phyloP scores from a whole-genome alignment of 2,797 vertebrate genomes.

The Pseudochirops corinnae region DNA sequence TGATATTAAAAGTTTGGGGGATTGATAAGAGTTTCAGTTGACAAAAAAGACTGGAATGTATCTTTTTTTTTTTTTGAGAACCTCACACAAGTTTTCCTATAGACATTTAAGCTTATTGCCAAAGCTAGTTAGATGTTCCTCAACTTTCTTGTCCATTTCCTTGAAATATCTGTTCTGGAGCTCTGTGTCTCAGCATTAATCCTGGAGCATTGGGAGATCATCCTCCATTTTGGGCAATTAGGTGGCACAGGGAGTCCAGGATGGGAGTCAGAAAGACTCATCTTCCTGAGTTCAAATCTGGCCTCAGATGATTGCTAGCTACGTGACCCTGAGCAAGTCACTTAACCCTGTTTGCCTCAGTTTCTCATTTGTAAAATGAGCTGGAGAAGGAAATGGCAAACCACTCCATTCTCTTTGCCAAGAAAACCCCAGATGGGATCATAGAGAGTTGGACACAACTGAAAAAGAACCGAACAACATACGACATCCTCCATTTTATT shows the following conservation, averaged over 20 bases:
- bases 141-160: background rate
- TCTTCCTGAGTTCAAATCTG: background rate
- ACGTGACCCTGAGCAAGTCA: too few relatives aligned
- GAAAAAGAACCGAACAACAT: too few relatives aligned
- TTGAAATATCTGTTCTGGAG: background rate
- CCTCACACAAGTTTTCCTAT: background rate
- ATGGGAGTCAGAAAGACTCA: background rate
- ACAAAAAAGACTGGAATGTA: background rate
- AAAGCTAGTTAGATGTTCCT: background rate
- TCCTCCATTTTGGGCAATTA: background rate
- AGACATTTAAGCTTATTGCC: background rate
- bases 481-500: background rate
- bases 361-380: too few relatives aligned
- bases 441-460: too few relatives aligned
- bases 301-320: background rate
- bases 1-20: background rate
- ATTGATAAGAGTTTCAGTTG: background rate
- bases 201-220: background rate
- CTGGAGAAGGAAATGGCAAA: too few relatives aligned
- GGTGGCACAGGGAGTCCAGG: background rate
- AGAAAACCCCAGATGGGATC: too few relatives aligned
- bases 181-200: background rate
- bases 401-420: too few relatives aligned
- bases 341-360: too few relatives aligned
- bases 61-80: background rate